Percentiles rank a stretch among this genome's conserved stretches.
Conservation (phyloP, 2,797 vertebrate genomes). For the Choloepus didactylus region DNA sequence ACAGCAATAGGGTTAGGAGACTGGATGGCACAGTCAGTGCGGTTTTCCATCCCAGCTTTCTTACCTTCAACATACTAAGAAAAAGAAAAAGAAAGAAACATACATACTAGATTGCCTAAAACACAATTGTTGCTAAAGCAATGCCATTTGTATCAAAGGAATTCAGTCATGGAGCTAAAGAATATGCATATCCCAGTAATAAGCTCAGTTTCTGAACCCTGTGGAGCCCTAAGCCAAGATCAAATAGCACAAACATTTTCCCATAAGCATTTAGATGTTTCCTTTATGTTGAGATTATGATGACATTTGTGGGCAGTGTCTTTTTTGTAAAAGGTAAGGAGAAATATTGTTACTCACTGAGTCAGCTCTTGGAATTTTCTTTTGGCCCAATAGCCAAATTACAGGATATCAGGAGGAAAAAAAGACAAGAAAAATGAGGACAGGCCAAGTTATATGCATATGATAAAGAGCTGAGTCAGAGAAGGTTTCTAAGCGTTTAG, state of each 20-base stretch:
- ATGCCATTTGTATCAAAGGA: background rate
- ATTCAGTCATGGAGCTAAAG: background rate
- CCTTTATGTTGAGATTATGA: background rate
- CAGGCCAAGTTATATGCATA: background rate
- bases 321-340: background rate
- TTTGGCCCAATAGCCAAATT: background rate
- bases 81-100: background rate
- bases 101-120: background rate
- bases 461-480: background rate
- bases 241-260: background rate
- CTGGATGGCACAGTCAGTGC: background rate
- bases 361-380: background rate
- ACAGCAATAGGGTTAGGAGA: background rate
- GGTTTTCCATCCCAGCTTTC: background rate
- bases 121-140: background rate
- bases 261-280: background rate
- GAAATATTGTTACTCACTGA: background rate
- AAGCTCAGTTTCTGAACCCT: slow-evolving; percentile 38
- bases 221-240: slow-evolving; percentile 21
- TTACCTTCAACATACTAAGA: background rate
- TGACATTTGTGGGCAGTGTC: background rate
- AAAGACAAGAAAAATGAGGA: background rate
- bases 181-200: background rate
- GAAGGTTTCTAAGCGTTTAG: background rate
- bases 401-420: background rate